phyloP scores from a whole-genome alignment of 2,888 invertebrate genomes.

The Drymonia ruficornis region DNA sequence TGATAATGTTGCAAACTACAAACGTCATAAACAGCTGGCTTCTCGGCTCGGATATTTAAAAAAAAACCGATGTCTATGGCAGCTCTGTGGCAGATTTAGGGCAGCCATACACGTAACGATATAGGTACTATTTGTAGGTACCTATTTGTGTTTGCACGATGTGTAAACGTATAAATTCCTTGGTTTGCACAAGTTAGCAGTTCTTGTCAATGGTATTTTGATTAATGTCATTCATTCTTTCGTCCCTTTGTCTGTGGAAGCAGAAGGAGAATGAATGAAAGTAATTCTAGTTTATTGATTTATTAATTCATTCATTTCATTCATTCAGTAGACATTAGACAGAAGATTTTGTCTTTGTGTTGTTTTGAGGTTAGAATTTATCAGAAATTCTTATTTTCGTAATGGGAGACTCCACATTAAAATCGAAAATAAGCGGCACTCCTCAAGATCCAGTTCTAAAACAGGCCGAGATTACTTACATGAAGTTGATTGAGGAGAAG shows the following conservation, averaged over 20 bases:
- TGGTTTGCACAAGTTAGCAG: no score
- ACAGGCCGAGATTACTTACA: constrained; percentile 89
- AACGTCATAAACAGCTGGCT: constrained; percentile 75
- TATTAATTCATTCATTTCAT: constrained; percentile 18
- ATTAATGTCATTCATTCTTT: no score
- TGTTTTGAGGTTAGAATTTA: constrained; percentile 58
- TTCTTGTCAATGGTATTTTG: no score
- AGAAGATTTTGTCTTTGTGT: constrained; percentile 2
- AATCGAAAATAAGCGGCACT: constrained; percentile 63
- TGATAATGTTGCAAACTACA: constrained; percentile 15
- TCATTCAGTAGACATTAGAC: constrained; percentile 15
- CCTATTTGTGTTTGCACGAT: no score
- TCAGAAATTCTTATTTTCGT: constrained; percentile 48
- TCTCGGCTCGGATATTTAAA: constrained; percentile 25
- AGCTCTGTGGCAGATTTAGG: no score
- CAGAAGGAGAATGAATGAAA: no score
- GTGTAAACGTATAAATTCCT: no score
- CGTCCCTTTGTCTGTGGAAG: no score
- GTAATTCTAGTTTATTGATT: constrained; percentile 7
- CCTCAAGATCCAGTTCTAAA: constrained; percentile 75
- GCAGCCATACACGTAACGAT: no score
- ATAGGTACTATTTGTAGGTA: no score
- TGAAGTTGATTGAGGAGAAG: constrained; percentile 91
- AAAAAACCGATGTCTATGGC: not conserved
- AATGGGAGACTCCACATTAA: constrained; percentile 73